Evolutionary conservation across 2,797 vertebrate genomes (phyloP).

Genomic region (Catostomus latipinnis): DNA sequence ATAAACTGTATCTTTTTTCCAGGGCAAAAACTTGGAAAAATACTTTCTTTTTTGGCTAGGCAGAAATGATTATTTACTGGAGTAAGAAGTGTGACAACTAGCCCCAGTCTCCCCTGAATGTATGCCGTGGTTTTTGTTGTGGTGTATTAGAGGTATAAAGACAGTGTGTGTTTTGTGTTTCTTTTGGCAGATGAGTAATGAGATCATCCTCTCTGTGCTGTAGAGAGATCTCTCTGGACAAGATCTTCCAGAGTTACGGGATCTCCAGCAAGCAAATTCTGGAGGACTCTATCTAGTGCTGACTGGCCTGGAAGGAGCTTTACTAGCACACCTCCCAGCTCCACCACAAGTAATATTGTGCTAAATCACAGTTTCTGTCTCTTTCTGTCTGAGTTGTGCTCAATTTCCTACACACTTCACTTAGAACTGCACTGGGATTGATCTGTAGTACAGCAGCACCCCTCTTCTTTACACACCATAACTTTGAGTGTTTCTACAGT

Average conservation of each 20-base stretch:
- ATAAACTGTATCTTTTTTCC: too few species aligned
- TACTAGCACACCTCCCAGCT: constrained; percentile 74
- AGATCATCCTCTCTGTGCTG: constrained; percentile 83
- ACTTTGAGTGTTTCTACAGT: not conserved
- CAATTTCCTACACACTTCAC: not conserved
- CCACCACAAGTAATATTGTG: constrained; percentile 78
- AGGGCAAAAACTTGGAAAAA: too few species aligned
- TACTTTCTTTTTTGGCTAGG: too few species aligned
- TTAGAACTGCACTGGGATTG: constrained; percentile 16
- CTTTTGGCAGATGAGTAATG: constrained; percentile 82
- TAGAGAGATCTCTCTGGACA: constrained; percentile 80
- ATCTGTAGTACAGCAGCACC: constrained; percentile 16
- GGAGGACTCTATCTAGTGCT: constrained; percentile 83
- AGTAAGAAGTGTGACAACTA: too few species aligned
- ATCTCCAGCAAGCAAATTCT: constrained; percentile 81
- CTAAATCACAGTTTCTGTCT: constrained; percentile 30
- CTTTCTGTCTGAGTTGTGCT: not conserved
- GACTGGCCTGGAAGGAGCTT: constrained; percentile 81
- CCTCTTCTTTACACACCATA: not conserved
- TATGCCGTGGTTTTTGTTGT: not conserved
- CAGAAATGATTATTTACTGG: too few species aligned
- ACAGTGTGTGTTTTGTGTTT: not conserved
- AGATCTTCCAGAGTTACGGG: constrained; percentile 81
- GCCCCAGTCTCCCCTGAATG: too few species aligned
- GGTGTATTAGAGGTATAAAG: not conserved